Conservation (phyloP, 2,797 vertebrate species). For the Pipistrellus pipistrellus region DNA sequence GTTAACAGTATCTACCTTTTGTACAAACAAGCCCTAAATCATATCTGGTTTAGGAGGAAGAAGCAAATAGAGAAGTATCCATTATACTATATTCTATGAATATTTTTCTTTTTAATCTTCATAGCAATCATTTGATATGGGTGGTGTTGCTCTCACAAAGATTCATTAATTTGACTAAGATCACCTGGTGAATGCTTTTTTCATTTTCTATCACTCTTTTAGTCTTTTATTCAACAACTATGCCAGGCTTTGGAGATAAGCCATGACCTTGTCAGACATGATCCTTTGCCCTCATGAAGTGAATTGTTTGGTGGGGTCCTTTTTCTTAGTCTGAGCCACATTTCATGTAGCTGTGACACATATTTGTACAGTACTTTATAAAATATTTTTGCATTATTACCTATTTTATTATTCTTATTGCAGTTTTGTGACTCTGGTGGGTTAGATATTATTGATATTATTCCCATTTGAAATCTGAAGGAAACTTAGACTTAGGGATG, state of each 20-base stretch:
- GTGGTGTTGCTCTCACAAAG: background rate
- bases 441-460: slow-evolving; percentile 39
- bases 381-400: slow-evolving; percentile 59
- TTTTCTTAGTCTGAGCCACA: slow-evolving; percentile 52
- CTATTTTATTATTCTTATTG: slow-evolving; percentile 35
- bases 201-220: slow-evolving; percentile 9
- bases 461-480: slow-evolving; percentile 48
- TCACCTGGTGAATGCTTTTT: slow-evolving; percentile 13
- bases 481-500: slow-evolving; percentile 24
- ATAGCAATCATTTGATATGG: slow-evolving; percentile 13
- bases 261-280: background rate
- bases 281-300: slow-evolving; percentile 33
- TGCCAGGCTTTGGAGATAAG: slow-evolving; percentile 17
- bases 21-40: background rate
- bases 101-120: slow-evolving; percentile 51
- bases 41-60: slow-evolving; percentile 40
- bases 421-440: slow-evolving; percentile 9
- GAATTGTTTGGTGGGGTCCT: slow-evolving; percentile 28
- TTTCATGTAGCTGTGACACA: slow-evolving; percentile 22
- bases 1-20: slow-evolving; percentile 40
- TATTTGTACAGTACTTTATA: slow-evolving; percentile 54
- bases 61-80: slow-evolving; percentile 31
- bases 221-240: slow-evolving; percentile 46
- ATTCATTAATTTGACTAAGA: slow-evolving; percentile 47
- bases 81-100: background rate